A percentile compares a stretch with the other conserved stretches of the same genome.
phyloP scores from a whole-genome alignment of 2,797 vertebrate genomes.

The Zalophus californianus region DNA sequence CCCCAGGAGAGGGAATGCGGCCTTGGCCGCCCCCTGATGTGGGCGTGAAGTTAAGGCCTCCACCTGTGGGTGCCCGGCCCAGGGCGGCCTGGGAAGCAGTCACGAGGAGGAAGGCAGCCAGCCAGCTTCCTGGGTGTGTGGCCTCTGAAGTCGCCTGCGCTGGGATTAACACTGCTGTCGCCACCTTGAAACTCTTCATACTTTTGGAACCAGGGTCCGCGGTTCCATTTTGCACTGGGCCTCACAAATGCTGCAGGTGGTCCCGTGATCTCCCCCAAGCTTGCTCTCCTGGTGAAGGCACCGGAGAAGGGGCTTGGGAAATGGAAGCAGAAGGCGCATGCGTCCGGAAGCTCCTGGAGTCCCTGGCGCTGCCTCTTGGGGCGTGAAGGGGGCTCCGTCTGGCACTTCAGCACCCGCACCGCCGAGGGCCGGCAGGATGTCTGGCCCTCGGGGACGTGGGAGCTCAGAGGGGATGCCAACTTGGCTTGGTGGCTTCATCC shows the following conservation, averaged over 20 bases:
- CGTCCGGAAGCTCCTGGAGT: accelerated
- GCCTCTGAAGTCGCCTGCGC: not conserved
- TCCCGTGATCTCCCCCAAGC: not conserved
- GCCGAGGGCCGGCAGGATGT: not conserved
- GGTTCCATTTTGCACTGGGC: accelerated
- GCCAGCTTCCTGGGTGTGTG: not conserved
- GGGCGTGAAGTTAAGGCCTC: not conserved
- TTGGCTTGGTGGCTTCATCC: not conserved
- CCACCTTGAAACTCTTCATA: accelerated
- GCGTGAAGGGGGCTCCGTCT: not conserved
- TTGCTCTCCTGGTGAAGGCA: accelerated
- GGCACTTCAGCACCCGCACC: not conserved
- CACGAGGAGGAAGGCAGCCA: accelerated
- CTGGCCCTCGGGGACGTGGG: not conserved
- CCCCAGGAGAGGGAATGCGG: accelerated
- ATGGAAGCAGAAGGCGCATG: accelerated
- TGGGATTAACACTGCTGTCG: accelerated
- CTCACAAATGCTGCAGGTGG: not conserved
- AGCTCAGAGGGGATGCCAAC: not conserved
- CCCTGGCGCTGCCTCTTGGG: not conserved
- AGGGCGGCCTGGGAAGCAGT: not conserved
- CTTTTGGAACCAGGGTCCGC: accelerated
- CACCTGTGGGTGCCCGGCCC: not conserved
- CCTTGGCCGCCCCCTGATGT: accelerated
- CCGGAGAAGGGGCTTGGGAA: not conserved